A percentile compares a stretch with the other conserved stretches of the same genome.
These are phyloP conservation scores for Hippoglossus stenolepis DNA, from an alignment of 2,113 vertebrate species.

Conservation along the genomic window DNA sequence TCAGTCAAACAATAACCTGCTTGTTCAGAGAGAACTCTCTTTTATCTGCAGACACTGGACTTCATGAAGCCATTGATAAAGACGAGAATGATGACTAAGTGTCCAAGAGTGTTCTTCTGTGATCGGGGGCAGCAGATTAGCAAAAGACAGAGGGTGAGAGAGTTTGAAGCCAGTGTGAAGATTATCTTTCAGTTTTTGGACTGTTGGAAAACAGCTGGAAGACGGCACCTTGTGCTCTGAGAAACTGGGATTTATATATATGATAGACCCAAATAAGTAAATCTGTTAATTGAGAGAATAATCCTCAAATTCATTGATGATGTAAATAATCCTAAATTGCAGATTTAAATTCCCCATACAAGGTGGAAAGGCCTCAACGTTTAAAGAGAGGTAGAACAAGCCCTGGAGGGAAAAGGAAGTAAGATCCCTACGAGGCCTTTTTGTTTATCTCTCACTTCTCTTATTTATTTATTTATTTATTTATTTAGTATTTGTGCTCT, in stretches of 20 bases:
- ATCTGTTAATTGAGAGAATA: not conserved
- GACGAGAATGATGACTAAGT: constrained; percentile 27
- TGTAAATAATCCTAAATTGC: too few relatives aligned
- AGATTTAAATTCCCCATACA: not conserved
- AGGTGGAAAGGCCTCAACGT: not conserved
- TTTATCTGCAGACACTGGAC: constrained; percentile 33
- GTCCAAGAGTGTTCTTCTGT: constrained; percentile 22
- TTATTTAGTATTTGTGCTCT: constrained; percentile 50
- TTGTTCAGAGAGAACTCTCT: constrained; percentile 14
- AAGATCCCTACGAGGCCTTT: constrained; percentile 16
- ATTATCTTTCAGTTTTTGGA: not conserved
- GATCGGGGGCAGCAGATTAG: constrained; percentile 24
- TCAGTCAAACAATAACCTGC: constrained; percentile 34
- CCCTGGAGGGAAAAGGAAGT: not conserved
- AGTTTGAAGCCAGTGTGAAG: not conserved
- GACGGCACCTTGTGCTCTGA: not conserved
- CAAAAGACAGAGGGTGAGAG: not conserved
- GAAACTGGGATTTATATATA: not conserved
- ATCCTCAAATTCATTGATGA: not conserved
- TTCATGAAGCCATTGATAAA: constrained; percentile 38
- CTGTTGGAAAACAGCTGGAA: not conserved
- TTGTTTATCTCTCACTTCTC: constrained; percentile 52
- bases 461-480: constrained; percentile 26
- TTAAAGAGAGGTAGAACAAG: not conserved
- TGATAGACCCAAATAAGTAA: not conserved